Evolutionary conservation across 2,113 vertebrate species (phyloP).

Genomic region (Paramormyrops kingsleyae): DNA sequence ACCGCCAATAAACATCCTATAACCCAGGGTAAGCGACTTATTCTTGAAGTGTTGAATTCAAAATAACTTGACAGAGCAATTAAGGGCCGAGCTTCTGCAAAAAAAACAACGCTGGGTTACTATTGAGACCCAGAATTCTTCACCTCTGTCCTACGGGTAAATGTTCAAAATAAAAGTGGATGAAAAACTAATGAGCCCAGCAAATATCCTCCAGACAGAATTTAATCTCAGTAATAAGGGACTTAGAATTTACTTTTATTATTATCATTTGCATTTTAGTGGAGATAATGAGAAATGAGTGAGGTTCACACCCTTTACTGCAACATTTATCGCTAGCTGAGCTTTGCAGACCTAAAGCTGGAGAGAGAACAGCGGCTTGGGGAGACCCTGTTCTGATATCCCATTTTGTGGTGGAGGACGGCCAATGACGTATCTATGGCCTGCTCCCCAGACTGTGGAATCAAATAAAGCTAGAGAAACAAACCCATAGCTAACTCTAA

Average conservation of each 20-base stretch:
- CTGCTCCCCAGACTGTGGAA: background rate
- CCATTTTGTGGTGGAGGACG: background rate
- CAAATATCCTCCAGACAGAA: slow-evolving; percentile 1
- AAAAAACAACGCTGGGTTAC: background rate
- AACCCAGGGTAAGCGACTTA: background rate
- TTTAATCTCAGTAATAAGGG: slow-evolving; percentile 5
- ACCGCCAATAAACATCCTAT: background rate
- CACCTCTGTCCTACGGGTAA: background rate
- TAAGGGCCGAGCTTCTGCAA: background rate
- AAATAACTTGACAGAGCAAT: background rate
- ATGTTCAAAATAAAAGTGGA: background rate
- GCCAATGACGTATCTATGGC: background rate
- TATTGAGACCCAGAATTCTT: background rate
- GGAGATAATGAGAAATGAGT: background rate
- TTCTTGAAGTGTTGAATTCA: background rate
- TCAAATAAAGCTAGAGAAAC: background rate
- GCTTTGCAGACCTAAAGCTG: background rate
- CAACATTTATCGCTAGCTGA: background rate
- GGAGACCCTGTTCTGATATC: background rate
- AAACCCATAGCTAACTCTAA: background rate
- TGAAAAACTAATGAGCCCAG: background rate
- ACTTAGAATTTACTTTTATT: background rate
- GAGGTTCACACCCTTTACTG: background rate
- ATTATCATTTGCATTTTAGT: background rate
- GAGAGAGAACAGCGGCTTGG: background rate